Base-by-base conservation (phyloP, 1,140 invertebrate genomes). In the Drosophila burlai region DNA sequence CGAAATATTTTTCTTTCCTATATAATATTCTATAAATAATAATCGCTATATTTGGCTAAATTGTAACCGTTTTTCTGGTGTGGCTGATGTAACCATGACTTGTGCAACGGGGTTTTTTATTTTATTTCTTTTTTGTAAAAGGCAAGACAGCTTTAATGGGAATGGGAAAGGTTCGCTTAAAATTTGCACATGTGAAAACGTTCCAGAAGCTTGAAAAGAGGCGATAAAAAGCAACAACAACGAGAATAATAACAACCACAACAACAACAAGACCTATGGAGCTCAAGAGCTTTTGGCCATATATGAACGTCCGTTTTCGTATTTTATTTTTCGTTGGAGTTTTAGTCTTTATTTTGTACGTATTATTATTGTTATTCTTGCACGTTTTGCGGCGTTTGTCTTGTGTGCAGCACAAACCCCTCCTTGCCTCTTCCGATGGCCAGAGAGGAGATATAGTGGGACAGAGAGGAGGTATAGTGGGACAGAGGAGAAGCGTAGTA, bases 121-220 rank as follows among this genome's bases (percentile, higher is more conserved):
- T 9, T 52, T 40, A 46, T 45, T 18, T 45, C 0, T 21, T 18
- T 18, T n/a, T 64, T 64, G 42, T 57, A 24, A 31, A 21, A n/a
- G 55, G 8, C 38, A 29, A 29, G 29, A 60, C 50, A 42, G 26
- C 26, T 59, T 59, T 59, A 64, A 74, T 58, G 38, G 62, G 46
- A 46, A 74, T 24, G 47, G 42, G 71, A 60, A 80, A 69, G 60
- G 63, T 29, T 60, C 63, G 18, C 54, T 65, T 42, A 60, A 83
- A 84, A 84, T 84, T 85, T 81, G 74, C 82, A 81, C 82, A 85
- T 81, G 52, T 80, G 63, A 74, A 78, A 82, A 75, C 52, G 54
- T 40, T 43, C n/a, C 74, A 75, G 61, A 58, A 76, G 54, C 62
- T 55, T 16, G 7, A 18, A 47, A 59, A 49, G 36, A 63, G 73